phyloP scores from a whole-genome alignment of 1,140 invertebrate genomes.

The Drosophila mauritiana region DNA sequence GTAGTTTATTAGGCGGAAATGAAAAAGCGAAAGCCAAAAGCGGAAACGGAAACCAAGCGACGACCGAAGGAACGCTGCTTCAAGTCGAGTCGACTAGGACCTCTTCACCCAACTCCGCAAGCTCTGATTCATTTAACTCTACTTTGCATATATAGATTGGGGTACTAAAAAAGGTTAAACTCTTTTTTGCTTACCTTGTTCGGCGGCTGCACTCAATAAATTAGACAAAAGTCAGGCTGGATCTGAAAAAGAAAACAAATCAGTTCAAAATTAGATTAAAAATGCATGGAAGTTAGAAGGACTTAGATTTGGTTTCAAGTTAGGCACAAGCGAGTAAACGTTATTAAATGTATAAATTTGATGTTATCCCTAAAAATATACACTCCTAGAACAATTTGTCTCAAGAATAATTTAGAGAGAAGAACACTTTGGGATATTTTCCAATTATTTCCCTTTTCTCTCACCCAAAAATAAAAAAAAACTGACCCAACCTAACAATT shows the following conservation, averaged over 20 bases:
- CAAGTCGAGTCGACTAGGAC: conserved; percentile 22
- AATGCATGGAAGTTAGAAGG: background rate
- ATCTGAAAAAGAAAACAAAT: conserved; percentile 40
- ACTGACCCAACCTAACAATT: background rate
- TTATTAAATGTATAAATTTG: no score
- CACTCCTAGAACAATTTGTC: no score
- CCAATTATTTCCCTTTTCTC: background rate
- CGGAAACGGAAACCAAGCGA: conserved; percentile 76
- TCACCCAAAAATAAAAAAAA: no score
- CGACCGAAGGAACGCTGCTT: conserved; percentile 33
- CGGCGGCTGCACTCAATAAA: conserved; percentile 66
- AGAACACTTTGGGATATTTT: background rate
- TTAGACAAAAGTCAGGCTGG: conserved; percentile 49
- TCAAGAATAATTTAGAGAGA: background rate
- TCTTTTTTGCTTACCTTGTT: conserved; percentile 40
- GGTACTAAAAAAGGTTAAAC: conserved; percentile 57
- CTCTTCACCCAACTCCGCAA: conserved; percentile 17
- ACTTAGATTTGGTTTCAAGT: background rate
- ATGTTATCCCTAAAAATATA: no score
- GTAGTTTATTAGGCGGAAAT: conserved; percentile 84
- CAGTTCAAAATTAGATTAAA: conserved; percentile 30
- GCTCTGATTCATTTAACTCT: conserved; percentile 60
- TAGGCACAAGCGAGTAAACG: background rate
- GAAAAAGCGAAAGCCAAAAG: conserved; percentile 82
- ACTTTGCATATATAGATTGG: conserved; percentile 66